phyloP scores from a whole-genome alignment of 1,140 invertebrate species.

The Cyclina sinensis region DNA sequence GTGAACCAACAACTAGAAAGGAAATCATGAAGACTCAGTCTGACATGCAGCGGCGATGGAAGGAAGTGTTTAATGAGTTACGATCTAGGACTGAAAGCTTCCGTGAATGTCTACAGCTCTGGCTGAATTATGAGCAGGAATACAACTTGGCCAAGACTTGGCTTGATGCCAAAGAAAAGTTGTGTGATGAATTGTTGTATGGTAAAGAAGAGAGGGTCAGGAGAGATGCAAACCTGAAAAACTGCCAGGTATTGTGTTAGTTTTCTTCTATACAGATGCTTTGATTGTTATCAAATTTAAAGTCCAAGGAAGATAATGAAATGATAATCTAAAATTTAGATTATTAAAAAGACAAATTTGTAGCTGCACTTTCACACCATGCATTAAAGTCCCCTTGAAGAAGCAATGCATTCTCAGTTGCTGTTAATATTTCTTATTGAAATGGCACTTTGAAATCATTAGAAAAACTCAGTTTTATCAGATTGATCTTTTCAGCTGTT shows the following conservation, averaged over 20 bases:
- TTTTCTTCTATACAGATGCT: too few relatives aligned
- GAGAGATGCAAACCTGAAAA: constrained; percentile 74
- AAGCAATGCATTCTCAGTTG: too few relatives aligned
- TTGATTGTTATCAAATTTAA: too few relatives aligned
- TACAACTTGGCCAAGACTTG: constrained; percentile 72
- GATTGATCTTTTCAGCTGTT: background rate
- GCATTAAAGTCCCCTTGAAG: too few relatives aligned
- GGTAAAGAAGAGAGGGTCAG: constrained; percentile 68
- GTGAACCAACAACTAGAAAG: constrained; percentile 78
- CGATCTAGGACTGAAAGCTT: constrained; percentile 70
- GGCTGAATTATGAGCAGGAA: constrained; percentile 82
- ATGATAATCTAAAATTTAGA: too few relatives aligned
- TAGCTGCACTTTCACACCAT: too few relatives aligned
- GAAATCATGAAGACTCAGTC: constrained; percentile 78
- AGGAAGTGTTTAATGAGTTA: constrained; percentile 71
- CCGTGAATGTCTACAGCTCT: constrained; percentile 75
- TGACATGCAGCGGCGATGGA: constrained; percentile 78
- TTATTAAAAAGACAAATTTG: too few relatives aligned
- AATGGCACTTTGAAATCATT: too few relatives aligned
- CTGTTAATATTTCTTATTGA: too few relatives aligned
- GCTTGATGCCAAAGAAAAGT: constrained; percentile 81
- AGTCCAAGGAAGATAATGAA: too few relatives aligned
- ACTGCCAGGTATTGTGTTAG: constrained; percentile 82
- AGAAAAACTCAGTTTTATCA: background rate
- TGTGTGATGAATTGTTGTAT: constrained; percentile 75